Evolutionary conservation across 2,113 vertebrate species (phyloP), one percentile per base, ranked within the genome.

Genomic region (Nannospalax galili): DNA sequence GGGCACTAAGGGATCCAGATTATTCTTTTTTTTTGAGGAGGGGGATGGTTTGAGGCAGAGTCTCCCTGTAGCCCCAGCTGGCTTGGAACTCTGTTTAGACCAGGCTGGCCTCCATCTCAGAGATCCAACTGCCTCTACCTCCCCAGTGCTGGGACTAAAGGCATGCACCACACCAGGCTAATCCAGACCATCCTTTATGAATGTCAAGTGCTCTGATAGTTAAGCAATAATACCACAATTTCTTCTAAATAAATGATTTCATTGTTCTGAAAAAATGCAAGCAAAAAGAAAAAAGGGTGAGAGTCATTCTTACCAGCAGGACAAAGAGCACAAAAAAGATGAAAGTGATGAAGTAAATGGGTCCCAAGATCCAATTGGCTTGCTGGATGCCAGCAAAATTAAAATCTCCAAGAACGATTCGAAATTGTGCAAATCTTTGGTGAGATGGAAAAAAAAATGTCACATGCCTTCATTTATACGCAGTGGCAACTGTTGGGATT

Each of bases 301-400:
- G 8, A 6, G 11, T 67, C 1, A 58, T 92, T 97, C 98, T 97
- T 98, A 98, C 98, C 98, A 98, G 93, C 85, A 98, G 69, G 32
- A 98, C 24, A 86, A 98, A 98, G 97, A 98, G 98, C 84, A 98
- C 97, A 28, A 98, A 98, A 96, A 98, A 98, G 65, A 98, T 97
- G 60, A 98, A 98, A 0, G 98, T 98, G 93, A 98, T 97, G 97
- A 98, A 98, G 93, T 98, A 98, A 97, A 98, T 92, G 26, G 98
- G 98, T 73, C 98, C 98, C 94, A 98, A 96, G 93, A 98, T 93
- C 92, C 90, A 95, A 88, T 94, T 96, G 90, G 97, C 98, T 75
- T 97, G 96, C 91, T 98, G 98, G 95, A 98, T 97, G 65, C 92
- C 91, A 64, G 97, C 95, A 95, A 98, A 98, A 92, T 98, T 92